Percentiles rank a stretch among this genome's conserved stretches.
These are phyloP conservation scores for Sapajus apella DNA, from an alignment of 2,113 vertebrate genomes.

Conservation along the genomic window DNA sequence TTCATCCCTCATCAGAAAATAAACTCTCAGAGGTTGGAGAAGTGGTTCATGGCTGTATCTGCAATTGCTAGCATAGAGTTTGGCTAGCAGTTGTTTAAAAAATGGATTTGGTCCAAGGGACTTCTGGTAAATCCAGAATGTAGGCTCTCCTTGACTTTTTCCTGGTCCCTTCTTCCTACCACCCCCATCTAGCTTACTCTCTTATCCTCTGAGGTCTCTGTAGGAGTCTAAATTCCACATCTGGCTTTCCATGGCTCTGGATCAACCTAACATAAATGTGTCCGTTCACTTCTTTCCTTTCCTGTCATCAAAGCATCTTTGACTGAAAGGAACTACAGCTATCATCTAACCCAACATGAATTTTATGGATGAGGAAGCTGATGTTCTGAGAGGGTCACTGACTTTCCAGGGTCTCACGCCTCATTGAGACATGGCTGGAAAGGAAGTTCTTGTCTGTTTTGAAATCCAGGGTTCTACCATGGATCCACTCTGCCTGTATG, in stretches of 20 bases:
- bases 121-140: constrained; percentile 8
- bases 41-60: not conserved
- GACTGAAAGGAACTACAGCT: not conserved
- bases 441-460: not conserved
- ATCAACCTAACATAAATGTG: not conserved
- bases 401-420: not conserved
- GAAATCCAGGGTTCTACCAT: not conserved
- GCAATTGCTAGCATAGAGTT: not conserved
- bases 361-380: not conserved
- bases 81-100: not conserved
- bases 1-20: not conserved
- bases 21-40: not conserved
- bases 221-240: not conserved
- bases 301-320: not conserved
- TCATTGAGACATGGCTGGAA: not conserved
- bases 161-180: not conserved
- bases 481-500: not conserved
- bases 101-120: constrained; percentile 2
- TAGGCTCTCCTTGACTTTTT: not conserved
- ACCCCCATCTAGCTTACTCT: not conserved
- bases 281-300: not conserved
- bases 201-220: not conserved
- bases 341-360: not conserved
- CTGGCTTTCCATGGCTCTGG: not conserved
- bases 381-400: not conserved